A percentile compares a stretch with the other conserved stretches of the same genome.
Evolutionary conservation across 1,140 invertebrate species (phyloP).

Genomic region (Drosophila suzukii): DNA sequence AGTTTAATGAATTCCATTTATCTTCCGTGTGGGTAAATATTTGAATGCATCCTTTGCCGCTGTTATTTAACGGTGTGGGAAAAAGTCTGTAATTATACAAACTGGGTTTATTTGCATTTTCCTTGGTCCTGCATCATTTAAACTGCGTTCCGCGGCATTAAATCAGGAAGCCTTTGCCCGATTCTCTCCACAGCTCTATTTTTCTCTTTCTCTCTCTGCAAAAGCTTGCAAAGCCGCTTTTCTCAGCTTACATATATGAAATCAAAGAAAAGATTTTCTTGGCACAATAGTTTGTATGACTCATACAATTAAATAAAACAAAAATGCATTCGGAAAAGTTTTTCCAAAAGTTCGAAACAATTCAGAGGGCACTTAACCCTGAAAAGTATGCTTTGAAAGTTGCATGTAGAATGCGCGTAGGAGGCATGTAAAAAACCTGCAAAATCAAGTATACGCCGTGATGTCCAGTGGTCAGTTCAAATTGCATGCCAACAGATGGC

Average conservation of each 20-base stretch:
- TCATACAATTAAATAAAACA: constrained; percentile 22
- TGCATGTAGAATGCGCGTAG: constrained; percentile 23
- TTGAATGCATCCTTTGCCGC: neutral
- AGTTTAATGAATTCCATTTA: neutral
- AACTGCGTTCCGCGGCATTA: constrained; percentile 29
- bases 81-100: neutral
- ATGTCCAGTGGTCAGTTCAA: neutral
- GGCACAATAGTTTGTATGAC: constrained; percentile 1
- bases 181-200: too few relatives aligned
- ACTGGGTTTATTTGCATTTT: constrained; percentile 6
- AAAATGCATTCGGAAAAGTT: neutral
- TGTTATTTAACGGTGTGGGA: neutral
- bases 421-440: constrained; percentile 10
- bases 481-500: constrained; percentile 29
- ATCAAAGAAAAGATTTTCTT: constrained; percentile 4
- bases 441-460: constrained; percentile 37
- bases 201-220: neutral
- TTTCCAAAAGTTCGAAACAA: neutral
- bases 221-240: constrained; percentile 14
- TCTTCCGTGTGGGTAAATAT: constrained; percentile 5
- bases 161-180: constrained; percentile 11
- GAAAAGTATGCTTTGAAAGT: constrained; percentile 22
- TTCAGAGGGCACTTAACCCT: neutral
- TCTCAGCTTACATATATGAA: neutral
- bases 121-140: constrained; percentile 7